A percentile compares a stretch with the other conserved stretches of the same genome.
Evolutionary conservation across 2,113 vertebrate genomes (phyloP).

Genomic region (Ctenomys sociabilis): DNA sequence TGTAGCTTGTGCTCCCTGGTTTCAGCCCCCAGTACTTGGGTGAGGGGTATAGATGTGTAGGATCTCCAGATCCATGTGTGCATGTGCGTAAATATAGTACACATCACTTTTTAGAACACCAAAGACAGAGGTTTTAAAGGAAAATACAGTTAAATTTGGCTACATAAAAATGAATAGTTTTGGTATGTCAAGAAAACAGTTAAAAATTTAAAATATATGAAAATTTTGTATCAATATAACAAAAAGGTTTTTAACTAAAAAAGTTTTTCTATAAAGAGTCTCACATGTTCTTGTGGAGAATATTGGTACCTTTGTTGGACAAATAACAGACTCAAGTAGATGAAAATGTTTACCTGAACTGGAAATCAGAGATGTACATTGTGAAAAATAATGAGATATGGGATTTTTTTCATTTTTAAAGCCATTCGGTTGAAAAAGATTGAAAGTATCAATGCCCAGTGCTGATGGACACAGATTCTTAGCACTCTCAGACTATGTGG

Average conservation of each 20-base stretch:
- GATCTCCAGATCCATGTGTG: background rate
- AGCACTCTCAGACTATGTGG: background rate
- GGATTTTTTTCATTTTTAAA: background rate
- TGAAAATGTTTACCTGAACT: conserved; percentile 1
- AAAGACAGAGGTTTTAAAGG: conserved; percentile 1
- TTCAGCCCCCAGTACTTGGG: background rate
- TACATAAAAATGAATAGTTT: conserved; percentile 38
- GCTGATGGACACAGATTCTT: background rate
- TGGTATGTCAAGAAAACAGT: background rate
- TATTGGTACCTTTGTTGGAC: background rate
- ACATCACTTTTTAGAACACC: background rate
- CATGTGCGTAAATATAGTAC: background rate
- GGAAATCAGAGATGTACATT: conserved; percentile 34
- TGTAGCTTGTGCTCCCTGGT: background rate
- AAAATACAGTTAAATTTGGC: conserved; percentile 42
- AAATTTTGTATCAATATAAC: conserved; percentile 41
- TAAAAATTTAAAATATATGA: background rate
- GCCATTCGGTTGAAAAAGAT: background rate
- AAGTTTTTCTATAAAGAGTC: background rate
- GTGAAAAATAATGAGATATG: conserved; percentile 25
- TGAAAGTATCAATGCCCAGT: background rate
- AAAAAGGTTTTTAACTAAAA: background rate
- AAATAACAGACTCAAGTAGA: conserved; percentile 5
- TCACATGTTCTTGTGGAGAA: background rate
- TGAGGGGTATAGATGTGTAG: background rate